Conservation (phyloP, 2,888 invertebrate species). For the Netelia fuscicornis region DNA sequence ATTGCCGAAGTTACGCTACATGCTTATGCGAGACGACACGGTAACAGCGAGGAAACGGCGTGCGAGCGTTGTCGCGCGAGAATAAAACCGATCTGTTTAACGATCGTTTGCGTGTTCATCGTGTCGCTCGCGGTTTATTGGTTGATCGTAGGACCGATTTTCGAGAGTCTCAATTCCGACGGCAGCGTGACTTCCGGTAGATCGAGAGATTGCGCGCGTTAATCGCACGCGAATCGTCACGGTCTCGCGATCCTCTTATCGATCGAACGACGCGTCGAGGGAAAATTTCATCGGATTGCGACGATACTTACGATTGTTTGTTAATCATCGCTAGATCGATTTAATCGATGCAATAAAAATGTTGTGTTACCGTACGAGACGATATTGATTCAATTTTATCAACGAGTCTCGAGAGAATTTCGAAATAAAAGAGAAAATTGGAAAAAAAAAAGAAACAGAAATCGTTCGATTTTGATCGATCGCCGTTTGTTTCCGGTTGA, state of each 20-base stretch:
- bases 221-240: background rate
- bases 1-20: constrained; percentile 75
- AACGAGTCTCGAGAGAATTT: too few relatives aligned
- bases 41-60: constrained; percentile 45
- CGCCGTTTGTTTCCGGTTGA: too few relatives aligned
- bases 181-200: background rate
- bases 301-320: background rate
- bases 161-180: constrained; percentile 63
- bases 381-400: too few relatives aligned
- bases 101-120: constrained; percentile 71
- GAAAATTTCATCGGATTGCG: background rate
- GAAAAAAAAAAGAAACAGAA: background rate
- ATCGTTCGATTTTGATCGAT: too few relatives aligned
- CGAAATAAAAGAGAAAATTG: background rate
- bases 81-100: constrained; percentile 71
- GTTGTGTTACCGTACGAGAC: background rate
- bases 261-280: background rate
- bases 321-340: constrained; percentile 6
- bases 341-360: constrained; percentile 4
- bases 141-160: constrained; percentile 75
- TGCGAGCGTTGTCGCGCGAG: constrained; percentile 71
- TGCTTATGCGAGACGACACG: constrained; percentile 73
- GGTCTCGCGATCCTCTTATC: background rate
- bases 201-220: constrained; percentile 60
- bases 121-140: constrained; percentile 74